phyloP scores from a whole-genome alignment of 2,113 vertebrate species.

The Urocynchramus pylzowi region DNA sequence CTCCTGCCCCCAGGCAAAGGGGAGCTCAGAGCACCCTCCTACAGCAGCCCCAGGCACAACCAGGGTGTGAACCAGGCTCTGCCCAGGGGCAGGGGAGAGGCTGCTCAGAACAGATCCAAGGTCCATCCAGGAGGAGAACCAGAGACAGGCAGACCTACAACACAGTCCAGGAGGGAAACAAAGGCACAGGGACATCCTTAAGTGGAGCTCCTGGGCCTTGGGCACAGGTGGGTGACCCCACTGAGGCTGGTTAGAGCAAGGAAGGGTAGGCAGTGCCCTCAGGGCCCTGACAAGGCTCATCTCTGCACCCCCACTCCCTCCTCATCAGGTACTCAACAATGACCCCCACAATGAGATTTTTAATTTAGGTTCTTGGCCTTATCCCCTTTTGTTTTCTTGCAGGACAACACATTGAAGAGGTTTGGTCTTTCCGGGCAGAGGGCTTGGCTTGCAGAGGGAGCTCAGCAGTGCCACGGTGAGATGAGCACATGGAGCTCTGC shows the following conservation, averaged over 20 bases:
- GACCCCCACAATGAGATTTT: neutral
- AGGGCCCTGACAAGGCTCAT: neutral
- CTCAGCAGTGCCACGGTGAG: neutral
- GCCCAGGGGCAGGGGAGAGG: neutral
- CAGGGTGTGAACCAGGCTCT: neutral
- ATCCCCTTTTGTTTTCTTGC: neutral
- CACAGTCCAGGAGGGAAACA: fast-evolving
- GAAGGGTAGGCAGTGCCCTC: neutral
- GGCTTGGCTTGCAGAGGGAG: neutral
- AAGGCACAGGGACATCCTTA: neutral
- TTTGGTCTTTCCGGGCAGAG: neutral
- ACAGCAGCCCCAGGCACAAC: neutral
- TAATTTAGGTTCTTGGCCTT: neutral
- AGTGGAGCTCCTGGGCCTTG: neutral
- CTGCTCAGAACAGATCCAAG: fast-evolving
- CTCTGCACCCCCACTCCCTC: neutral
- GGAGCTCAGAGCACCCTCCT: neutral
- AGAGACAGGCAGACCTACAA: neutral
- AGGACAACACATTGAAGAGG: neutral
- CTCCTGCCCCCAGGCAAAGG: neutral
- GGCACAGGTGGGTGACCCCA: neutral
- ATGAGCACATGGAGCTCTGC: neutral
- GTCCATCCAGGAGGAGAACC: neutral
- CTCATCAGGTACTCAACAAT: too few relatives aligned
- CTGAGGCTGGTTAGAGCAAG: neutral